Evolutionary conservation across 2,113 vertebrate genomes (phyloP).

Genomic region (Rhinolophus ferrumequinum): DNA sequence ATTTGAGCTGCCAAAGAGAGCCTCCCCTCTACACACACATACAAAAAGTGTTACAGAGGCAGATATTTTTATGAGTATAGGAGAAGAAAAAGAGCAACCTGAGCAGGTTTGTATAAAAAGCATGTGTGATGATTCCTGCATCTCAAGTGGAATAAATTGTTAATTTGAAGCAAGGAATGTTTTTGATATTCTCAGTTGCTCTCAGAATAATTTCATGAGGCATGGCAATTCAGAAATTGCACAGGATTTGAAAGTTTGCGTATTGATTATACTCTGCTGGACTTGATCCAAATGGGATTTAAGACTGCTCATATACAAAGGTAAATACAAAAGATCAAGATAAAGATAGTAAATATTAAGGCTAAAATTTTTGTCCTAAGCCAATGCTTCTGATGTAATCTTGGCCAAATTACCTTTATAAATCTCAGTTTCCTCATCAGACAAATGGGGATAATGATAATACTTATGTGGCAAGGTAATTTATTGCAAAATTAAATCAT

Average conservation of each 20-base stretch:
- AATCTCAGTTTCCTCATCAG: background rate
- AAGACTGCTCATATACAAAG: background rate
- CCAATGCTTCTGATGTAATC: background rate
- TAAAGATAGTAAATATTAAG: background rate
- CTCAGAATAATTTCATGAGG: conserved; percentile 38
- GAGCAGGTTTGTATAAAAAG: background rate
- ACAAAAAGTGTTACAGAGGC: background rate
- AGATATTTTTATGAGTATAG: background rate
- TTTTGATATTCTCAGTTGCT: background rate
- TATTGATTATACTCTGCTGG: conserved; percentile 17
- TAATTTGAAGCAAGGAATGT: background rate
- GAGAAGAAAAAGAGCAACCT: background rate
- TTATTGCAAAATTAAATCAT: background rate
- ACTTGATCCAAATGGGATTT: background rate
- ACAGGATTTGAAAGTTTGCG: background rate
- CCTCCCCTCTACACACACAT: background rate
- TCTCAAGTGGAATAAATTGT: background rate
- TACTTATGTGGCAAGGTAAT: background rate
- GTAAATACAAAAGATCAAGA: background rate
- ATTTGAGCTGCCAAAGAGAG: background rate
- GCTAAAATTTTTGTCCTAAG: background rate
- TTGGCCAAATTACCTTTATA: background rate
- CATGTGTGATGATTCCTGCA: background rate
- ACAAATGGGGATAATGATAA: background rate
- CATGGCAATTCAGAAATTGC: background rate